These are phyloP conservation scores for Neodontobutis hainanensis DNA, from an alignment of 2,113 vertebrate species.

Conservation along the genomic window DNA sequence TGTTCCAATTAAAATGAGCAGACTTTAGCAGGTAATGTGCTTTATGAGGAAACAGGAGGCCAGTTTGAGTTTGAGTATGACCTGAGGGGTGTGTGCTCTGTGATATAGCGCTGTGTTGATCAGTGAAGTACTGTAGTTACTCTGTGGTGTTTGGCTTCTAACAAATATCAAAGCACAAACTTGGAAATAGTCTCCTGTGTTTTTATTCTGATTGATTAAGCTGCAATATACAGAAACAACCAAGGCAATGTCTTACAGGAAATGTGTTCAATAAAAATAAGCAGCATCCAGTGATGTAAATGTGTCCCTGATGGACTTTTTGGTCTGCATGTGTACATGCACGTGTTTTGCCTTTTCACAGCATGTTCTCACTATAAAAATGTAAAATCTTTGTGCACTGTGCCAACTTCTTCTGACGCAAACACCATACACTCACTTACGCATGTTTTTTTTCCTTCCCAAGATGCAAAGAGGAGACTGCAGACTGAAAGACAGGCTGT, in stretches of 20 bases:
- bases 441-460: conserved; percentile 3
- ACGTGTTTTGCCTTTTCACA: conserved; percentile 47
- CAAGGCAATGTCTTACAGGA: conserved; percentile 48
- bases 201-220: conserved; percentile 41
- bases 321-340: conserved; percentile 35
- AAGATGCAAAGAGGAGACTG: conserved; percentile 2
- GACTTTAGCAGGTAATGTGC: neutral
- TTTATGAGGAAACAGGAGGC: neutral
- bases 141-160: conserved; percentile 65
- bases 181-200: conserved; percentile 38
- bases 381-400: conserved; percentile 35
- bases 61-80: conserved; percentile 25
- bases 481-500: conserved; percentile 45
- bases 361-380: conserved; percentile 54
- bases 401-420: conserved; percentile 41
- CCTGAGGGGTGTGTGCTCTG: conserved; percentile 48
- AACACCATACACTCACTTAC: conserved; percentile 21
- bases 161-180: conserved; percentile 64
- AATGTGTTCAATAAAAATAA: conserved; percentile 68
- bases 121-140: conserved; percentile 63
- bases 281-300: conserved; percentile 55
- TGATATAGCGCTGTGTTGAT: conserved; percentile 60
- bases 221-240: conserved; percentile 38
- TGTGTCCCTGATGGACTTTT: conserved; percentile 50
- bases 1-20: conserved; percentile 20